Evolutionary conservation across 1,140 invertebrate species (phyloP), one percentile per base, ranked within the genome.

Genomic region (Diuraphis noxia): DNA sequence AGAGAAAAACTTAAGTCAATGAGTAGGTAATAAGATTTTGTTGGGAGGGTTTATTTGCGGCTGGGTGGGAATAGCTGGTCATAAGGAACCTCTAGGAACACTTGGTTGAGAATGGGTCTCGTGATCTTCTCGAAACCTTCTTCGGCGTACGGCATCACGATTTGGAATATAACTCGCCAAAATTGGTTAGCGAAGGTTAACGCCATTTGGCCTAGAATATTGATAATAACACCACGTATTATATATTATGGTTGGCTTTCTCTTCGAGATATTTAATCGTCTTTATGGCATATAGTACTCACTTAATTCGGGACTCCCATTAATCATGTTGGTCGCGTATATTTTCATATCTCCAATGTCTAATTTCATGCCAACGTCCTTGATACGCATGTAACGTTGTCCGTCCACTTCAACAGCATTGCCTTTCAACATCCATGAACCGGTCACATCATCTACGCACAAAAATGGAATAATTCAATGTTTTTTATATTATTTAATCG

Each of bases 41-140:
- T 49, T 30, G 25, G 41, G 34, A 46, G 10, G 34, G 52, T 38
- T 89, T 88, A 92, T 85, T 92, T 92, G 77, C 91, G 85, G 13
- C 36, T 91, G 30, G 91, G 92, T 3, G 93, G 93, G 87, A 93
- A 93, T 38, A 93, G 92, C 63, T 93, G 93, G 40, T 93, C 92
- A 92, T 93, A 93, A 43, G 93, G 93, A 36, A 93, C 92, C 52
- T 93, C 92, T 79, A 93, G 92, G 92, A 93, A 93, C 36, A 93
- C 92, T 91, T 93, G 92, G 92, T 93, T 93, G 89, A 93, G 41
- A 17, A 93, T 85, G 36, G 92, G 92, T 34, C 92, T 92, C 49
- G 92, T 92, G 7, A 93, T 92, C 90, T 93, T 92, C 38, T 93
- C 93, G 81, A 93, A 93, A 40, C 84, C 93, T 72, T 93, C 92